Conservation (phyloP, 2,113 vertebrate genomes). For the Argyrosomus japonicus region DNA sequence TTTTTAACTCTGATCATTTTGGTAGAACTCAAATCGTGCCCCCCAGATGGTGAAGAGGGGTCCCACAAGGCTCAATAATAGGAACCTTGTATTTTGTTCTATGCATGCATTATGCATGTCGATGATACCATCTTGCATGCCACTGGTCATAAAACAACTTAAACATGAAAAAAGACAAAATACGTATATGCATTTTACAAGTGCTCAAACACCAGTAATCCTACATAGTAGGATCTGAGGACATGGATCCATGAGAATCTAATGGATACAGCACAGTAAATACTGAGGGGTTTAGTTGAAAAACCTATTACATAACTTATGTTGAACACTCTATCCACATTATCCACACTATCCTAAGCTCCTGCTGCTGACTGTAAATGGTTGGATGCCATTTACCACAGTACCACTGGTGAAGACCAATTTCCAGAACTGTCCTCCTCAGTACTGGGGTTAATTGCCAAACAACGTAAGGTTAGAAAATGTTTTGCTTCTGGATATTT, state of each 20-base stretch:
- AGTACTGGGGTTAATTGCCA: background rate
- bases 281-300: background rate
- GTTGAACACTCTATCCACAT: background rate
- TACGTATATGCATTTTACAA: background rate
- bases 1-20: too few species aligned
- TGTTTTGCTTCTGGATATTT: slow-evolving; percentile 16
- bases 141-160: background rate
- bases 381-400: background rate
- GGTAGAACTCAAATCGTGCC: background rate
- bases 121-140: background rate
- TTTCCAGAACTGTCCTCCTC: background rate
- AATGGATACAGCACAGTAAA: background rate
- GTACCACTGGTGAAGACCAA: too few species aligned
- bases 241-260: background rate
- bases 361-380: background rate
- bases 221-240: background rate
- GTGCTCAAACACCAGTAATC: background rate
- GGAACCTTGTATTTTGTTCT: background rate
- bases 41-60: background rate
- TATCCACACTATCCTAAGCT: background rate
- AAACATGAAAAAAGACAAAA: background rate
- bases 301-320: background rate
- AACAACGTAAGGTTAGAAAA: background rate
- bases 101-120: background rate
- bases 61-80: background rate